Percentiles rank a stretch among this genome's conserved stretches.
phyloP scores from a whole-genome alignment of 2,888 invertebrate species.

The Nomada lathburiana region DNA sequence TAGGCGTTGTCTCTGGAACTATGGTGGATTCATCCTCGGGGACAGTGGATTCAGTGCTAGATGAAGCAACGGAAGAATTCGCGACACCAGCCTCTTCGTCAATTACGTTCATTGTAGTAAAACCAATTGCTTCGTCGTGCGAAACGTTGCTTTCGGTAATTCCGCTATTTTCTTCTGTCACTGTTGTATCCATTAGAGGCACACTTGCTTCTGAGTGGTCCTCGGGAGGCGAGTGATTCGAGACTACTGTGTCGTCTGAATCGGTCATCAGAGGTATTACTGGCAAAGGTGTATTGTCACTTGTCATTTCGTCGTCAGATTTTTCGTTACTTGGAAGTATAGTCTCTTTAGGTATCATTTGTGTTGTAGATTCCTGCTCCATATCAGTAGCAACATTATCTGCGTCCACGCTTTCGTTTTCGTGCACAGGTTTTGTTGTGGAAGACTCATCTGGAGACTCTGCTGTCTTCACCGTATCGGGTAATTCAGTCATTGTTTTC shows the following conservation, averaged over 20 bases:
- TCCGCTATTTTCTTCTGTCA: neutral
- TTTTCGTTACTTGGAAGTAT: conserved; percentile 8
- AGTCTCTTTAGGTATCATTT: neutral
- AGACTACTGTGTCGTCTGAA: neutral
- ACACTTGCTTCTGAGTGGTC: neutral
- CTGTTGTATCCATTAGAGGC: neutral
- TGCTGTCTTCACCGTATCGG: conserved; percentile 1
- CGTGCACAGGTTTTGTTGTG: conserved; percentile 66
- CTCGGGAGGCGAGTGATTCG: neutral
- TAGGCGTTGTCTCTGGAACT: conserved; percentile 6
- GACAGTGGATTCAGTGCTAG: neutral
- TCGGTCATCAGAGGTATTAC: conserved; percentile 62
- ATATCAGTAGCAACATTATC: conserved; percentile 7
- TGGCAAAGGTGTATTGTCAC: conserved; percentile 69
- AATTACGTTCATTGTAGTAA: neutral
- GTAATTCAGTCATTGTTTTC: conserved; percentile 49
- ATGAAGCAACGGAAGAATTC: neutral
- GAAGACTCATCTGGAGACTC: conserved; percentile 5
- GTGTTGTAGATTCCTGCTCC: conserved; percentile 25
- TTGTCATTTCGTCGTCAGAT: conserved; percentile 27
- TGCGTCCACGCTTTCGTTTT: conserved; percentile 10
- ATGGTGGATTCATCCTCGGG: conserved; percentile 4
- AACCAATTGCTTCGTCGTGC: conserved; percentile 6
- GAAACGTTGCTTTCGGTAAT: conserved; percentile 17
- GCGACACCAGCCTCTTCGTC: neutral